A percentile compares a stretch with the other conserved stretches of the same genome.
phyloP scores from a whole-genome alignment of 2,113 vertebrate genomes.

The Prunella himalayana region DNA sequence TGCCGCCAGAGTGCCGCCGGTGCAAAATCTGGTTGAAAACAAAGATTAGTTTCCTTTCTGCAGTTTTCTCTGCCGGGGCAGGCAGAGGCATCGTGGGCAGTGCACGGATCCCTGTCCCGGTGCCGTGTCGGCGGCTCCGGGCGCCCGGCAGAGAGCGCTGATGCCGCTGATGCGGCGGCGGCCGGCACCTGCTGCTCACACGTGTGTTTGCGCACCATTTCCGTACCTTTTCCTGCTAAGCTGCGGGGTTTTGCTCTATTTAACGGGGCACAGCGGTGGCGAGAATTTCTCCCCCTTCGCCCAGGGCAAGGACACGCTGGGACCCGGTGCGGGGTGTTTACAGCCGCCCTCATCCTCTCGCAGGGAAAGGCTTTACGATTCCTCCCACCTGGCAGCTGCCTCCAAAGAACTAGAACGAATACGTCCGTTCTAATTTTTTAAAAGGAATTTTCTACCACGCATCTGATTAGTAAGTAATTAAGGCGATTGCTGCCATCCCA shows the following conservation, averaged over 20 bases:
- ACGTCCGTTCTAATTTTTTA: rapidly evolving
- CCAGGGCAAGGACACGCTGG: too few species aligned
- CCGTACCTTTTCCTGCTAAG: rapidly evolving
- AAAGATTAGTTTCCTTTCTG: too few species aligned
- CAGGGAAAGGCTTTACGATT: not conserved
- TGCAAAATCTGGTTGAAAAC: not conserved
- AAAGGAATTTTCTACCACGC: not conserved
- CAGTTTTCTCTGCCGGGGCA: too few species aligned
- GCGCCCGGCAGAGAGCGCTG: not conserved
- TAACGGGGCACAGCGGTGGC: rapidly evolving
- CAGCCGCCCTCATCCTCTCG: rapidly evolving
- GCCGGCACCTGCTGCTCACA: rapidly evolving
- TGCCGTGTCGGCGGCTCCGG: rapidly evolving
- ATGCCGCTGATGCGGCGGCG: not conserved
- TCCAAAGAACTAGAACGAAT: not conserved
- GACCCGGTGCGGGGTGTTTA: not conserved
- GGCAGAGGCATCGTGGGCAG: rapidly evolving
- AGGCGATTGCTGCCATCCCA: rapidly evolving
- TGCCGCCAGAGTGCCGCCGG: rapidly evolving
- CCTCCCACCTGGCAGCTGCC: not conserved
- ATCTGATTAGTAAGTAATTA: not conserved
- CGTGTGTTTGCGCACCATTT: rapidly evolving
- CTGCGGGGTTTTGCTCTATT: rapidly evolving
- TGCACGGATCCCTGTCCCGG: rapidly evolving
- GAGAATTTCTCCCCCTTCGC: not conserved